Evolutionary conservation across 1,140 invertebrate genomes (phyloP), one percentile per base, ranked within the genome.

Genomic region (Caenorhabditis latens): DNA sequence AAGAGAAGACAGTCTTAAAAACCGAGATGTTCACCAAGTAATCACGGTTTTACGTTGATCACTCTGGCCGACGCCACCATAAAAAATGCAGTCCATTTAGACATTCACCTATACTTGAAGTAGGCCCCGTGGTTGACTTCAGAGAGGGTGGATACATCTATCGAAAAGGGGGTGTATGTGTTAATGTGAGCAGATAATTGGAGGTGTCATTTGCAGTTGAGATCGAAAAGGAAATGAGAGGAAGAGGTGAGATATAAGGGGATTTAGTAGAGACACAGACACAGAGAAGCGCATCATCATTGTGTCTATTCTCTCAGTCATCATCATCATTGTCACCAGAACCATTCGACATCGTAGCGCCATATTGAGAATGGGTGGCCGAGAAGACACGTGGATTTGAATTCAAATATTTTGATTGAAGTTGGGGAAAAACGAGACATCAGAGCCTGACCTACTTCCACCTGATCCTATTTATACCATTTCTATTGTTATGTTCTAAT

Each of bases 111-210:
- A 32, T 32, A 32, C 32, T 32, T 32, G 32, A 32, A 32, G 32
- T 32, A 32, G 32, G 32, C 32, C 32, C 32, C 32, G 32, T 32
- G 32, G 32, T 32, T 32, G 32, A 32, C 32, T 32, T 32, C 32
- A 32, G 32, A 32, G 32, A 32, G 32, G 32, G 32, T 32, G 32
- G 32, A 32, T 32, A 32, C 32, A 58, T n/a, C 7, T 58, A 58
- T 58, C 8, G 57, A 58, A 19, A n/a, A 40, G 61, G 24, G 71
- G 46, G 21, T 46, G 43, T 14, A 79, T 79, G 71, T 79, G 71
- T 79, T 79, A 79, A 79, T 79, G 71, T 79, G 71, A 79, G 71
- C 71, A 79, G 71, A 79, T 79, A 79, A 79, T 79, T 79, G 71
- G 43, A 79, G 71, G 71, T 79, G 71, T 79, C 71, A 79, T 79